These are phyloP conservation scores for Betta splendens DNA, from an alignment of 2,797 vertebrate genomes.

Conservation along the genomic window DNA sequence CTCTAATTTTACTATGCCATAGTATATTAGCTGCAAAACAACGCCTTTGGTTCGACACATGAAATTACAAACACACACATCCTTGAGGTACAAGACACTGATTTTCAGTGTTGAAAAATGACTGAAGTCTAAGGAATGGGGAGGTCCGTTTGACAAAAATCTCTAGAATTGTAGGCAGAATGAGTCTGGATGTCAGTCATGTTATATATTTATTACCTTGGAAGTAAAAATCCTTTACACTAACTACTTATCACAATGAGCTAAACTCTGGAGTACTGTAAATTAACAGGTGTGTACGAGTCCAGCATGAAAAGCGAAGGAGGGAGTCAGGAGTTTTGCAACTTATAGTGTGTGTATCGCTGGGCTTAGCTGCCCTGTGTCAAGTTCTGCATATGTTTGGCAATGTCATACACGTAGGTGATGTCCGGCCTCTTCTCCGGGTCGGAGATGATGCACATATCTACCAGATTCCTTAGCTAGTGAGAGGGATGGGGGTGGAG, in stretches of 20 bases:
- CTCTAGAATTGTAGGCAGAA: conserved; percentile 22
- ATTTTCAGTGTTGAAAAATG: conserved; percentile 21
- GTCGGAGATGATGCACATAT: conserved; percentile 98
- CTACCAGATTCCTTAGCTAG: conserved; percentile 95
- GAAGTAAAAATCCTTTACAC: conserved; percentile 37
- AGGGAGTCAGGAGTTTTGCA: conserved; percentile 43
- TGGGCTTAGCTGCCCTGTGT: conserved; percentile 83
- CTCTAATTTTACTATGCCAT: conserved; percentile 5
- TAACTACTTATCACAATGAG: conserved; percentile 36
- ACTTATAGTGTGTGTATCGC: conserved; percentile 44
- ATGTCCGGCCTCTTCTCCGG: conserved; percentile 97
- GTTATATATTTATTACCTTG: conserved; percentile 28
- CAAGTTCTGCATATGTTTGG: conserved; percentile 91
- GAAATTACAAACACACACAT: conserved; percentile 21
- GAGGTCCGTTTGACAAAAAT: conserved; percentile 23
- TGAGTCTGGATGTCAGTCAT: conserved; percentile 22
- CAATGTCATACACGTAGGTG: conserved; percentile 92
- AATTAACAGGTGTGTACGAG: conserved; percentile 50
- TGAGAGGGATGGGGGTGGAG: conserved; percentile 27
- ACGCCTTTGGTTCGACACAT: neutral
- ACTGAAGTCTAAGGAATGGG: conserved; percentile 17
- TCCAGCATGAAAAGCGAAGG: conserved; percentile 60
- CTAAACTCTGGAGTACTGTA: conserved; percentile 46
- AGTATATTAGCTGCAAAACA: conserved; percentile 19
- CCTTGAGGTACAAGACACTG: conserved; percentile 12